phyloP scores from a whole-genome alignment of 2,113 vertebrate genomes.

The Callipepla californica region DNA sequence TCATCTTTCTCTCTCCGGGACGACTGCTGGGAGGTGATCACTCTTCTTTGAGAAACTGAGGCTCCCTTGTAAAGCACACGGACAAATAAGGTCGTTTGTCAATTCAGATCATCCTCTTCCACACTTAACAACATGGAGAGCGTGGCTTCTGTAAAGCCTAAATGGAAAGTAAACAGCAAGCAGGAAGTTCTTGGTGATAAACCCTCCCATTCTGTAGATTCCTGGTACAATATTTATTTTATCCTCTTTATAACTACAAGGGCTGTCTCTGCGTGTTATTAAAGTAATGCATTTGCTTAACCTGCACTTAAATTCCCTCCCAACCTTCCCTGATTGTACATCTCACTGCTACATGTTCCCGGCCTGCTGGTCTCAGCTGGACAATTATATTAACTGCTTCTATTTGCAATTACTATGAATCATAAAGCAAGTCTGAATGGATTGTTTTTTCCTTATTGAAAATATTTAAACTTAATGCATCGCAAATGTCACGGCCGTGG shows the following conservation, averaged over 20 bases:
- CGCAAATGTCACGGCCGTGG: slow-evolving; percentile 30
- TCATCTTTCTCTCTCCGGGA: not conserved
- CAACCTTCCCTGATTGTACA: slow-evolving; percentile 54
- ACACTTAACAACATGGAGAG: slow-evolving; percentile 61
- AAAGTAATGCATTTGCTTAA: slow-evolving; percentile 77
- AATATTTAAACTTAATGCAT: slow-evolving; percentile 74
- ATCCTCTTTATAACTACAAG: slow-evolving; percentile 69
- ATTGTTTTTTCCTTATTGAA: slow-evolving; percentile 74
- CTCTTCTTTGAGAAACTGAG: slow-evolving; percentile 38
- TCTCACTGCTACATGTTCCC: slow-evolving; percentile 63
- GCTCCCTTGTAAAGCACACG: slow-evolving; percentile 15
- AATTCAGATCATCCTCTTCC: slow-evolving; percentile 56
- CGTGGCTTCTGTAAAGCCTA: slow-evolving; percentile 72
- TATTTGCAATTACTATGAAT: slow-evolving; percentile 73
- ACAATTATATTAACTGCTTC: slow-evolving; percentile 71
- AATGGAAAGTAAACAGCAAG: slow-evolving; percentile 81
- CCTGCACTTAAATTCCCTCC: slow-evolving; percentile 68
- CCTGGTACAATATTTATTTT: slow-evolving; percentile 80
- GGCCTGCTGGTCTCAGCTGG: slow-evolving; percentile 42
- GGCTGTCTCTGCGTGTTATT: slow-evolving; percentile 71
- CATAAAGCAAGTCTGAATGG: slow-evolving; percentile 43
- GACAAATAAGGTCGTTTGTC: slow-evolving; percentile 71
- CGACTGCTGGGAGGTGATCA: slow-evolving; percentile 26
- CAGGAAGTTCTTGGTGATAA: slow-evolving; percentile 76
- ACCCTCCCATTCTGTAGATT: slow-evolving; percentile 72